A percentile compares a stretch with the other conserved stretches of the same genome.
These are phyloP conservation scores for Philypnodon macrostomus DNA, from an alignment of 2,797 vertebrate species.

Conservation along the genomic window DNA sequence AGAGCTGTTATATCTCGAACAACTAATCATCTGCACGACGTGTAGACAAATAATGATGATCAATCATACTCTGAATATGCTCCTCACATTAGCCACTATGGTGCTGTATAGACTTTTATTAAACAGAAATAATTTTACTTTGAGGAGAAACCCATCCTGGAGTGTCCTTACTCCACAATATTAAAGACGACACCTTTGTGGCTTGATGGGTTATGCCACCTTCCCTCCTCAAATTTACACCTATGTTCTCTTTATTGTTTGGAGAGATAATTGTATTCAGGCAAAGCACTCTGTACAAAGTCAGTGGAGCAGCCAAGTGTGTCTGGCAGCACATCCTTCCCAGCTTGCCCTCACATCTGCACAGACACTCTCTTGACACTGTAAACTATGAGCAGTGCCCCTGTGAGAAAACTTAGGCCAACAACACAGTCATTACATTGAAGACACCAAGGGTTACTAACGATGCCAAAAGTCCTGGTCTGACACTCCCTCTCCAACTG, in stretches of 20 bases:
- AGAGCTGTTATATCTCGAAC: slow-evolving; percentile 14
- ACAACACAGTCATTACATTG: slow-evolving; percentile 33
- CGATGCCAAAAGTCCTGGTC: slow-evolving; percentile 28
- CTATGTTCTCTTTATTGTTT: not conserved
- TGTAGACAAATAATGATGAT: slow-evolving; percentile 26
- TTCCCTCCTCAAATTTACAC: too few species aligned
- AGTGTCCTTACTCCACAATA: too few species aligned
- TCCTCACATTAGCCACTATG: slow-evolving; percentile 9
- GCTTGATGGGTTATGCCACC: too few species aligned
- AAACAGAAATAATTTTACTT: too few species aligned
- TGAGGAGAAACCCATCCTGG: too few species aligned
- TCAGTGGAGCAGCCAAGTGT: slow-evolving; percentile 37
- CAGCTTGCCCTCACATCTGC: slow-evolving; percentile 21
- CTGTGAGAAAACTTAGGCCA: slow-evolving; percentile 28
- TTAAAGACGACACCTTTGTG: too few species aligned
- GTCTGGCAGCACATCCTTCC: slow-evolving; percentile 30
- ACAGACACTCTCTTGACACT: slow-evolving; percentile 24
- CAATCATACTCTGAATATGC: slow-evolving; percentile 27
- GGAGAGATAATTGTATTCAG: not conserved
- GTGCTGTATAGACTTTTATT: not conserved
- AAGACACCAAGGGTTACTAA: slow-evolving; percentile 41
- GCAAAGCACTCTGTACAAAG: slow-evolving; percentile 25
- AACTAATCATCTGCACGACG: slow-evolving; percentile 13
- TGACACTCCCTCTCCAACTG: slow-evolving; percentile 22
- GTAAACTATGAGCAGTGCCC: slow-evolving; percentile 38